These are phyloP conservation scores for Bujurquina vittata DNA, from an alignment of 2,113 vertebrate genomes.

Conservation along the genomic window DNA sequence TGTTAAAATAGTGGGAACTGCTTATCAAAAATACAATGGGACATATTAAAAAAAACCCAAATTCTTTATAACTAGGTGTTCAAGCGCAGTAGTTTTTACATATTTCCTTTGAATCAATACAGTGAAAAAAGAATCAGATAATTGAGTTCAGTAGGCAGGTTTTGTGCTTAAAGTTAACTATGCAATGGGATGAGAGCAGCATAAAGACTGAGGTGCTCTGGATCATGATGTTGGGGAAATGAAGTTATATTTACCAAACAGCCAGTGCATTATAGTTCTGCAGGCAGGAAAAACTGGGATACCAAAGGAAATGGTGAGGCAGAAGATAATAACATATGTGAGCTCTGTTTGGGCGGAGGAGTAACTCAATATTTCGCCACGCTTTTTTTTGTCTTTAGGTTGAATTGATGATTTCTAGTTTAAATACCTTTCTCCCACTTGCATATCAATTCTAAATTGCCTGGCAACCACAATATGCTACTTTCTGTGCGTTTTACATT, in stretches of 20 bases:
- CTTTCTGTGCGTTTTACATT: neutral
- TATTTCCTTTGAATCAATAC: neutral
- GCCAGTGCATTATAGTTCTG: neutral
- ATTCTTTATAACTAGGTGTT: neutral
- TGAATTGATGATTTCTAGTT: neutral
- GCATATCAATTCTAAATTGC: neutral
- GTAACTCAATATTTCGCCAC: neutral
- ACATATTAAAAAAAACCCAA: neutral
- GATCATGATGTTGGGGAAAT: neutral
- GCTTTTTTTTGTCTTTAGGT: neutral
- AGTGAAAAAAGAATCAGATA: too few species aligned
- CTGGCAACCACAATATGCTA: neutral
- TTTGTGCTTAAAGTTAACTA: neutral
- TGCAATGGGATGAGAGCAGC: neutral
- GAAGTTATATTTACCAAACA: constrained; percentile 11
- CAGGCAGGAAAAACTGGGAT: neutral
- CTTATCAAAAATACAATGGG: neutral
- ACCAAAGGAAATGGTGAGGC: constrained; percentile 15
- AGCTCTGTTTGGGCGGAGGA: neutral
- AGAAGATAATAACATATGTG: constrained; percentile 11
- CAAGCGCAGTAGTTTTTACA: neutral
- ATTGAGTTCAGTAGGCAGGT: neutral
- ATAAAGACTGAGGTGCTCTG: neutral
- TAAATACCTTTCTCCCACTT: neutral
- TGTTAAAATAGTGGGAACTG: neutral